Evolutionary conservation across 2,113 vertebrate species (phyloP).

Genomic region (Malaclemys terrapin): DNA sequence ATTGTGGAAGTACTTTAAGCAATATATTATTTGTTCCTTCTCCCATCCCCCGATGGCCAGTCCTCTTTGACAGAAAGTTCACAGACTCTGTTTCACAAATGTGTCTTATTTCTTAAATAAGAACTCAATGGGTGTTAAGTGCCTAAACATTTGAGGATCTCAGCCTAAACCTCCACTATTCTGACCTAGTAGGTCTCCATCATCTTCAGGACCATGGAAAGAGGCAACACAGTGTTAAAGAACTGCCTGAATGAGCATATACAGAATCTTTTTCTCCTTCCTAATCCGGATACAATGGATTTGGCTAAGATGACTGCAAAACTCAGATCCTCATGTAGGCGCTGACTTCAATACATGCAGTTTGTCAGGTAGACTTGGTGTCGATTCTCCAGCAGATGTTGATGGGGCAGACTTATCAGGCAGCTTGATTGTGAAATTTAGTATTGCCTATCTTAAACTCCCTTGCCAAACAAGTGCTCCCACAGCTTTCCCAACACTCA

Average conservation of each 20-base stretch:
- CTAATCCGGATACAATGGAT: not conserved
- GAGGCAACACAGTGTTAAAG: not conserved
- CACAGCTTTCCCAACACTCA: not conserved
- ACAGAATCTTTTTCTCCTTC: not conserved
- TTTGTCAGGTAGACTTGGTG: not conserved
- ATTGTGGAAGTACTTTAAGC: not conserved
- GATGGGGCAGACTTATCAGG: not conserved
- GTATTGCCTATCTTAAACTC: not conserved
- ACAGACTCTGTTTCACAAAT: not conserved
- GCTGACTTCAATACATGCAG: not conserved
- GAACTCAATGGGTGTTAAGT: too few species aligned
- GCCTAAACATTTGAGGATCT: not conserved
- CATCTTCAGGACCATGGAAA: not conserved
- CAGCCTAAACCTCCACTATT: not conserved
- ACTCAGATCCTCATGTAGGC: not conserved
- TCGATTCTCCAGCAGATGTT: not conserved
- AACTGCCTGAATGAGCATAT: not conserved
- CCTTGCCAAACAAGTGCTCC: not conserved
- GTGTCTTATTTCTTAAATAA: not conserved
- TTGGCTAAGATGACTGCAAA: not conserved
- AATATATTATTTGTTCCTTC: not conserved
- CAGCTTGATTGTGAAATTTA: not conserved
- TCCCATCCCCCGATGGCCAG: not conserved
- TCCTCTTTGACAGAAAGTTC: not conserved
- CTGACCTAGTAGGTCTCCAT: not conserved